Percentiles rank a stretch among this genome's conserved stretches.
Evolutionary conservation across 2,113 vertebrate genomes (phyloP).

Genomic region (Atractosteus spatula): DNA sequence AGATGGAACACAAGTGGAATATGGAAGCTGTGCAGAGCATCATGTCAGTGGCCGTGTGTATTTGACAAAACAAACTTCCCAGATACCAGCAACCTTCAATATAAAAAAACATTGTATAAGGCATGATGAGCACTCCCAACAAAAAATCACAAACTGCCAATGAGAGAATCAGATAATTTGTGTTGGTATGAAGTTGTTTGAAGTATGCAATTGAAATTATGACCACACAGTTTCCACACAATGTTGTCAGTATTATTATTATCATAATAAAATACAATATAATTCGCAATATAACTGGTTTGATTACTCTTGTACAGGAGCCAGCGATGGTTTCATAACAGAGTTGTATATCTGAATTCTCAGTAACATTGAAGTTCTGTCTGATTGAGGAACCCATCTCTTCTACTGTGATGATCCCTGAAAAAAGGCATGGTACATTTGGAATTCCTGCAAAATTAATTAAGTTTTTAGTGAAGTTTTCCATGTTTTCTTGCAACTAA

Average conservation of each 20-base stretch:
- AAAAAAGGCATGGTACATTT: too few species aligned
- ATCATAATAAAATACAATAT: slow-evolving; percentile 33
- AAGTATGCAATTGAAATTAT: slow-evolving; percentile 40
- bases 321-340: slow-evolving; percentile 35
- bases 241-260: slow-evolving; percentile 25
- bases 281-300: slow-evolving; percentile 25
- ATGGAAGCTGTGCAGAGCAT: slow-evolving; percentile 38
- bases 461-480: too few species aligned
- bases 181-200: slow-evolving; percentile 40
- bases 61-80: slow-evolving; percentile 38
- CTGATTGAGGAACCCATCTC: slow-evolving; percentile 5
- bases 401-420: slow-evolving; percentile 2
- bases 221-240: slow-evolving; percentile 41
- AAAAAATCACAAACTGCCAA: slow-evolving; percentile 39
- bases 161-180: slow-evolving; percentile 43
- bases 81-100: slow-evolving; percentile 43
- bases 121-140: slow-evolving; percentile 39
- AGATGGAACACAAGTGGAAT: slow-evolving; percentile 37
- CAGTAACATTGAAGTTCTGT: neutral
- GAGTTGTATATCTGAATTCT: neutral
- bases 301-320: slow-evolving; percentile 28
- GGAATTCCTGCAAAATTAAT: too few species aligned
- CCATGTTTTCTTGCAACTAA: too few species aligned
- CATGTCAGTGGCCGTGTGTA: slow-evolving; percentile 41
- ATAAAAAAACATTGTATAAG: slow-evolving; percentile 32